These are phyloP conservation scores for Carcinoscorpius rotundicauda DNA, from an alignment of 1,140 invertebrate genomes.

Conservation along the genomic window DNA sequence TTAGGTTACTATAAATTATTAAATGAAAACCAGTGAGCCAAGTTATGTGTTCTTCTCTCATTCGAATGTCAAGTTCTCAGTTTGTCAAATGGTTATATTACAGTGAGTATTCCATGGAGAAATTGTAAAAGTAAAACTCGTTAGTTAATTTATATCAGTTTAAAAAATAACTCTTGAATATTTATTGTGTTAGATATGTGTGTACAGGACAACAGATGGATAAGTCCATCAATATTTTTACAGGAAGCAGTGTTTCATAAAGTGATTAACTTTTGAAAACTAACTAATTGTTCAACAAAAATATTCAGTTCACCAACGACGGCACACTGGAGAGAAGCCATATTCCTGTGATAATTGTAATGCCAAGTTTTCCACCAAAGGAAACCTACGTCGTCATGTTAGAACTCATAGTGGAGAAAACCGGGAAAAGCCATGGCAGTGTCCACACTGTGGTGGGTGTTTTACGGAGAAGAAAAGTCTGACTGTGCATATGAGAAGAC, in stretches of 20 bases:
- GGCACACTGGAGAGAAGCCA: conserved; percentile 96
- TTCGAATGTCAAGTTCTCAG: too few relatives aligned
- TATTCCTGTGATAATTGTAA: conserved; percentile 42
- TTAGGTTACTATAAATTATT: too few relatives aligned
- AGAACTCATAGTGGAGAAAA: conserved; percentile 45
- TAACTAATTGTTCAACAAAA: background rate
- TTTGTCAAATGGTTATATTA: too few relatives aligned
- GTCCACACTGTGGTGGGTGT: conserved; percentile 23
- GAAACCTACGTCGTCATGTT: conserved; percentile 63
- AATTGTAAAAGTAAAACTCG: too few relatives aligned
- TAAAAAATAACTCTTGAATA: too few relatives aligned
- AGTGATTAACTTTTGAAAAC: background rate
- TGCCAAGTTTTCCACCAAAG: conserved; percentile 25
- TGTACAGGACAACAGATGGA: too few relatives aligned
- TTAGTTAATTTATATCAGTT: too few relatives aligned
- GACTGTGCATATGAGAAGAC: conserved; percentile 33
- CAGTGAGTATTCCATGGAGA: too few relatives aligned
- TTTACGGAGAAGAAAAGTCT: conserved; percentile 37
- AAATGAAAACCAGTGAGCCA: too few relatives aligned
- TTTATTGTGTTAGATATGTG: too few relatives aligned
- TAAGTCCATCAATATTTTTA: too few relatives aligned
- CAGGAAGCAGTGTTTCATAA: background rate
- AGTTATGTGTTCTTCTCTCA: too few relatives aligned
- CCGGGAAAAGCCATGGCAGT: conserved; percentile 30
- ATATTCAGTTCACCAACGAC: conserved; percentile 67